phyloP scores from a whole-genome alignment of 1,140 invertebrate genomes.

The Calephelis nemesis region DNA sequence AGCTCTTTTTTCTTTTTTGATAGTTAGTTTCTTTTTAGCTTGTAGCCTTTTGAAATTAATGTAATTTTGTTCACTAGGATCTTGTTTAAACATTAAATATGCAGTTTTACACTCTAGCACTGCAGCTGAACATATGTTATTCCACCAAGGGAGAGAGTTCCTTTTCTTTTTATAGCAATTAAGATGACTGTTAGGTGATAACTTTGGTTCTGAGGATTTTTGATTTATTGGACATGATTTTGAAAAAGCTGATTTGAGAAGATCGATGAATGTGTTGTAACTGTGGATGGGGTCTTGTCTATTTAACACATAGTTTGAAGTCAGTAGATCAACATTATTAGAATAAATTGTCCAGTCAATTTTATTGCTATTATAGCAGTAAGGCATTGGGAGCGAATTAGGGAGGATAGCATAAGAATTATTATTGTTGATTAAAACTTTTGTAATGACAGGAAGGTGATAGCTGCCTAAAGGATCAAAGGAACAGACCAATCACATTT shows the following conservation, averaged over 20 bases:
- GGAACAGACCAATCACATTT: no score
- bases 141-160: conserved; percentile 32
- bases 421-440: no score
- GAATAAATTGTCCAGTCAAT: not conserved
- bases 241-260: conserved; percentile 8
- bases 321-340: not conserved
- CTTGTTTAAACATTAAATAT: conserved; percentile 29
- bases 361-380: no score
- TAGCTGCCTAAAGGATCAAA: no score
- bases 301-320: not conserved
- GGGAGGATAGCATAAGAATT: no score
- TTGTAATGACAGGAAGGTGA: no score
- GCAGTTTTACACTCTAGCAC: conserved; percentile 24
- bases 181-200: not conserved
- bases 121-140: conserved; percentile 26
- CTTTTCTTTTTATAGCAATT: conserved; percentile 18
- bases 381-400: no score
- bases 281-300: conserved; percentile 1
- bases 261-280: not conserved
- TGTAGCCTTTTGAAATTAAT: conserved; percentile 30
- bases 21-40: conserved; percentile 29
- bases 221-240: conserved; percentile 2
- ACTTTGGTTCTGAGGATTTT: not conserved
- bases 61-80: conserved; percentile 27
- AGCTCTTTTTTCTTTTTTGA: conserved; percentile 26